These are phyloP conservation scores for Hyperoodon ampullatus DNA, from an alignment of 2,113 vertebrate genomes.

Conservation along the genomic window DNA sequence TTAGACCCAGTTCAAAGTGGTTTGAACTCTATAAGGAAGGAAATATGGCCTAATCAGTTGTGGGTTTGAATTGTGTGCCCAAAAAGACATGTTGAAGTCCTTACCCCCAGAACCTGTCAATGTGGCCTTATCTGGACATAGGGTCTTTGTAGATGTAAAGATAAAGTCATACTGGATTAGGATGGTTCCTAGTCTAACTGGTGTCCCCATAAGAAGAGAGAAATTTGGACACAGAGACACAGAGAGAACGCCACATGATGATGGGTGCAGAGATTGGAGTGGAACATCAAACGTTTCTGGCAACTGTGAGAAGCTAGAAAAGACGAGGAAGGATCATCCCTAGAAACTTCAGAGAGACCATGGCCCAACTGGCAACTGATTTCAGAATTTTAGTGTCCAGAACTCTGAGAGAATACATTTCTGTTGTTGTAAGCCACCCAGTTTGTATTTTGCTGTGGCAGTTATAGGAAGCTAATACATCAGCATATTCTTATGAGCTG, in stretches of 20 bases:
- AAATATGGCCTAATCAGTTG: neutral
- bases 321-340: neutral
- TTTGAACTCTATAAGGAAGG: neutral
- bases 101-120: neutral
- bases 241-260: neutral
- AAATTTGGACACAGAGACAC: neutral
- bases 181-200: neutral
- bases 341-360: neutral
- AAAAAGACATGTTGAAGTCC: neutral
- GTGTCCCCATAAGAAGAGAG: neutral
- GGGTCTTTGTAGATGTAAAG: neutral
- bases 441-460: neutral
- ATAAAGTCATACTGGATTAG: neutral
- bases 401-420: neutral
- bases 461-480: neutral
- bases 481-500: neutral
- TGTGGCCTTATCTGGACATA: neutral
- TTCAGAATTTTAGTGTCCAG: neutral
- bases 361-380: neutral
- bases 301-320: neutral
- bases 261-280: neutral
- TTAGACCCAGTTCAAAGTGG: neutral
- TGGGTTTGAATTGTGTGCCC: neutral
- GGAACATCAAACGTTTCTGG: neutral
- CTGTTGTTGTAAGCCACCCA: neutral